These are phyloP conservation scores for Microtus richardsoni DNA, from an alignment of 2,113 vertebrate genomes.

Conservation along the genomic window DNA sequence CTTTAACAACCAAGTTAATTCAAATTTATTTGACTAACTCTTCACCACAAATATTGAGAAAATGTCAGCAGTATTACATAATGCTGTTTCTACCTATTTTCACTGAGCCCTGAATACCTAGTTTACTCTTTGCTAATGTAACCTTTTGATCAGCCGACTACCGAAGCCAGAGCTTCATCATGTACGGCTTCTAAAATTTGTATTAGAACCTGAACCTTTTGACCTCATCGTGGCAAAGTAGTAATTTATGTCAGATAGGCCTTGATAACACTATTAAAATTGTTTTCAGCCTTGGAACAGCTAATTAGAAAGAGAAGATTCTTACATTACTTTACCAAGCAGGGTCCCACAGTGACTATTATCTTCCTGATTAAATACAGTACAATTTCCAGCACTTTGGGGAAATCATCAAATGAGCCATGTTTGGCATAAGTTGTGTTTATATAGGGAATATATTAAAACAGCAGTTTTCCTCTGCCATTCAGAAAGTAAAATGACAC, in stretches of 20 bases:
- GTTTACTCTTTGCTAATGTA: background rate
- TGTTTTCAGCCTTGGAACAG: conserved; percentile 66
- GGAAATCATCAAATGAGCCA: conserved; percentile 50
- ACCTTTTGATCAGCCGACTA: conserved; percentile 4
- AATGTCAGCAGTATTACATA: background rate
- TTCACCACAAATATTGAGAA: conserved; percentile 40
- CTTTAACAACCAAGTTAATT: conserved; percentile 49
- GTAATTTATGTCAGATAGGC: conserved; percentile 74
- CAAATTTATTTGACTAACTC: conserved; percentile 27
- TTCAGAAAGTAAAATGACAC: conserved; percentile 41
- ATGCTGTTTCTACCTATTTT: conserved; percentile 22
- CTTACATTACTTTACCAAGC: conserved; percentile 38
- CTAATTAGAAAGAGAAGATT: conserved; percentile 76
- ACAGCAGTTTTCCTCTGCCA: background rate
- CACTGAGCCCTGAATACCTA: background rate
- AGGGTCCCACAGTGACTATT: conserved; percentile 62
- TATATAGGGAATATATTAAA: background rate
- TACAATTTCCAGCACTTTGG: conserved; percentile 56
- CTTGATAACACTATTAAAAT: conserved; percentile 72
- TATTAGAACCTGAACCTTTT: conserved; percentile 55
- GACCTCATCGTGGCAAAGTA: conserved; percentile 55
- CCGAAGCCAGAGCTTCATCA: conserved; percentile 57
- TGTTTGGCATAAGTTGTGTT: conserved; percentile 32
- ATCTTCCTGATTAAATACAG: conserved; percentile 67
- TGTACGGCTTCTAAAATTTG: conserved; percentile 44